Evolutionary conservation across 2,113 vertebrate genomes (phyloP).

Genomic region (Bufo bufo): DNA sequence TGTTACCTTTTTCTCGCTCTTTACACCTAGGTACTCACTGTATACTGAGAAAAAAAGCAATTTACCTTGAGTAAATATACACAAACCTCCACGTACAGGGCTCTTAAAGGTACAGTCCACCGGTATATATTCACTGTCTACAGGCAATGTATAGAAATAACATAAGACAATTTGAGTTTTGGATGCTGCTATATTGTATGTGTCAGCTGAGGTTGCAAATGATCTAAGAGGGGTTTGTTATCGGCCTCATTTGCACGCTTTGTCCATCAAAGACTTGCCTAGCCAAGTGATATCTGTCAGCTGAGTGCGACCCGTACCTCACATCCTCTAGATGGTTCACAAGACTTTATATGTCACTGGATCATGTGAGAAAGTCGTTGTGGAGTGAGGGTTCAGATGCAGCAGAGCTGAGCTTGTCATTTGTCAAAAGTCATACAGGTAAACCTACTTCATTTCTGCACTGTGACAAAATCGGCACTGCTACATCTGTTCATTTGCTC

Average conservation of each 20-base stretch:
- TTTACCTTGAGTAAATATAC: conserved; percentile 3
- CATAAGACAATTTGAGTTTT: not conserved
- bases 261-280: not conserved
- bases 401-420: not conserved
- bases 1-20: not conserved
- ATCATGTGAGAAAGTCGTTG: not conserved
- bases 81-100: not conserved
- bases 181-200: not conserved
- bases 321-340: not conserved
- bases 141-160: not conserved
- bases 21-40: conserved; percentile 32
- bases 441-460: not conserved
- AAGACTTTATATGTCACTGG: not conserved
- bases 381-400: not conserved
- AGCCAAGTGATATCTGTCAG: not conserved
- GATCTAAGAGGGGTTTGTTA: not conserved
- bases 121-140: not conserved
- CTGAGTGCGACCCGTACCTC: not conserved
- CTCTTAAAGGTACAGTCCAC: not conserved
- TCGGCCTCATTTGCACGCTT: not conserved
- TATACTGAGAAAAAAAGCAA: not conserved
- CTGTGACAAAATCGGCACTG: not conserved
- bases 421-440: no score
- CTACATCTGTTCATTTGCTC: not conserved
- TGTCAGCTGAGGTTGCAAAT: not conserved